A percentile compares a stretch with the other conserved stretches of the same genome.
Conservation (phyloP, 2,888 invertebrate species). For the Pomacea canaliculata region DNA sequence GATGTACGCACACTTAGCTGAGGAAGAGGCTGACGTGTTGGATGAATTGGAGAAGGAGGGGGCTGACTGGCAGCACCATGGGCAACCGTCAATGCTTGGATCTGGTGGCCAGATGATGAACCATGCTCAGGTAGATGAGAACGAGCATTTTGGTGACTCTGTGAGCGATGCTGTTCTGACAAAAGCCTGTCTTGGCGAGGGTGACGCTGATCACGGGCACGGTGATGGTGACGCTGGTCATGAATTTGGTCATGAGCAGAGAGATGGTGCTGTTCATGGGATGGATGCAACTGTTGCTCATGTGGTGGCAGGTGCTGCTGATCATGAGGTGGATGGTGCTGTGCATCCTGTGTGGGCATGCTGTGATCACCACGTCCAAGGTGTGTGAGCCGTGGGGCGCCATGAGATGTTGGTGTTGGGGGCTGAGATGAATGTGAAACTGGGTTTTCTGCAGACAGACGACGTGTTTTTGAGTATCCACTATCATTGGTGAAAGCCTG, state of each 20-base stretch:
- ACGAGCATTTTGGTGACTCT: not conserved
- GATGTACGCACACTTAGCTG: not conserved
- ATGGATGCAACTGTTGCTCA: not conserved
- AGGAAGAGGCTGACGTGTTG: not conserved
- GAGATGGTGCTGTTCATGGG: not conserved
- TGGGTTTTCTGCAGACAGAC: conserved; percentile 11
- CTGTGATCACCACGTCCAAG: not conserved
- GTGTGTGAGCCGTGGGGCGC: not conserved
- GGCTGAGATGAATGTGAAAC: not conserved
- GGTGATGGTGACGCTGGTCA: not conserved
- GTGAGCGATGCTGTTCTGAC: not conserved
- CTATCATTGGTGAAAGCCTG: conserved; percentile 91
- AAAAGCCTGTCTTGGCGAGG: not conserved
- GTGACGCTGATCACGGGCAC: not conserved
- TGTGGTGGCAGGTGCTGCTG: conserved; percentile 6
- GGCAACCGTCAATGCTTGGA: not conserved
- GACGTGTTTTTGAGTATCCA: conserved; percentile 78
- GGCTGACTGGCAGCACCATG: not conserved
- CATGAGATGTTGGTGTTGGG: conserved; percentile 9
- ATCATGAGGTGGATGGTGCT: not conserved
- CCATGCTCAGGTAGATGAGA: not conserved
- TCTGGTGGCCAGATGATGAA: conserved; percentile 2
- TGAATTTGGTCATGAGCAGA: not conserved
- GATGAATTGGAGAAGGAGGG: conserved; percentile 5
- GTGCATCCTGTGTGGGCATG: not conserved